Evolutionary conservation across 2,888 invertebrate species (phyloP), one percentile per base, ranked within the genome.

Genomic region (Eilema sororculum): DNA sequence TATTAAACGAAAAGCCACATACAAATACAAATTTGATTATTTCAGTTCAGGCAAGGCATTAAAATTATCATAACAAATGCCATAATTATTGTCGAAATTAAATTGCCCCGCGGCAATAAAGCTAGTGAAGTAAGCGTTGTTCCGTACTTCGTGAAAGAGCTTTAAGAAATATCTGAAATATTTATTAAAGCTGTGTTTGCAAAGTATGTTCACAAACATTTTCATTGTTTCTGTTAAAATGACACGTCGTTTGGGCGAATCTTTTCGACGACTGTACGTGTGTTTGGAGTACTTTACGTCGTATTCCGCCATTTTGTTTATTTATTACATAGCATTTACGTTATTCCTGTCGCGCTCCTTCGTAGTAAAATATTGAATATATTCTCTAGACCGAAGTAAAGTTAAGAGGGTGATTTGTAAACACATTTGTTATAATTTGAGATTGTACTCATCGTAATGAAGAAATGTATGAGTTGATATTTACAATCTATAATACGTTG

Each of bases 1-100:
- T n/a, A 25, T 22, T 52, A 52, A 13, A 59, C 16, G 20, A 33
- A 24, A 56, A 67, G 33, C 52, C 56, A 61, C 30, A 60, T 16
- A 67, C 24, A 58, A 57, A 24, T 74, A 63, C 66, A 69, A 67
- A 65, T 69, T 69, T 68, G 59, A 68, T 69, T 60, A 66, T 60
- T 46, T 41, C 59, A 60, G 13, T 56, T 25, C 22, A 59, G 59
- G 65, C 22, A 59, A 69, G 57, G 73, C 67, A 65, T 74, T 78
- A 67, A 74, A 78, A 52, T 72, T 78, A 78, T 71, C 62, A 74
- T 72, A 72, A 78, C 69, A 63, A 68, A 74, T 72, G 56, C 57
- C 22, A 74, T 71, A 74, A 74, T 60, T 60, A 60, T 78, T 74
- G 74, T 59, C 59, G 20, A 68, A 78, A 76, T 74, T 61, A 76